Base-by-base conservation (phyloP, 2,797 vertebrate genomes). In the Onychomys leucogaster region DNA sequence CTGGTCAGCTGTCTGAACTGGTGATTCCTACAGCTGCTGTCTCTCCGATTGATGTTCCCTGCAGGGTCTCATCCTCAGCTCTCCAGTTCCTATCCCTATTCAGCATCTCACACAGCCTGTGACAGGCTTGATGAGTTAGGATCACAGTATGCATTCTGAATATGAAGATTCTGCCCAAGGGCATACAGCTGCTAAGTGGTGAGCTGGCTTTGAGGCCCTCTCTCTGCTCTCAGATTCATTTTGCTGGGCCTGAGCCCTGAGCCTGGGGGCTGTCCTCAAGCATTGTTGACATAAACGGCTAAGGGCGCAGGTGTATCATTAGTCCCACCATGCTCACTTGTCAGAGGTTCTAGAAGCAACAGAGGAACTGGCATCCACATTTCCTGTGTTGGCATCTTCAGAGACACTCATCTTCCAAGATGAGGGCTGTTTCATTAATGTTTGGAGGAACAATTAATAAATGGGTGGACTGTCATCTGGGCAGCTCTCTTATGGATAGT, bases 391-490 rank as follows among this genome's bases (percentile, higher is more conserved):
- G 55, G 41, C n/a, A 32, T 49, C 88, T 88, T 95, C 55, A 52
- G 89, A 89, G 80, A 17, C n/a, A 41, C 19, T 67, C 73, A 32
- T 46, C 71, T 88, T 77, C 81, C 80, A 52, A 93, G 90, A 52
- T 78, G 59, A 95, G 32, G 29, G 55, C 89, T 81, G 88, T 57
- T 87, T 90, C 59, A 90, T 82, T 93, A 92, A 85, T 88, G 82
- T 77, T 85, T 93, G 84, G 91, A 75, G 41, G 87, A 82, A 73
- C 52, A 75, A 90, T 96, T 80, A 95, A 96, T 78, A 80, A 90
- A 92, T 55, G 93, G 82, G 87, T 77, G 34, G 71, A 84, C 55
- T 78, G 73, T 88, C 90, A 92, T 55, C 46, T 52, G 61, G 94
- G 81, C 65, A 63, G 71, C 65, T 57, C 69, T 69, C 63, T 16